These are phyloP conservation scores for Borostomias antarcticus DNA, from an alignment of 2,797 vertebrate species.

Conservation along the genomic window DNA sequence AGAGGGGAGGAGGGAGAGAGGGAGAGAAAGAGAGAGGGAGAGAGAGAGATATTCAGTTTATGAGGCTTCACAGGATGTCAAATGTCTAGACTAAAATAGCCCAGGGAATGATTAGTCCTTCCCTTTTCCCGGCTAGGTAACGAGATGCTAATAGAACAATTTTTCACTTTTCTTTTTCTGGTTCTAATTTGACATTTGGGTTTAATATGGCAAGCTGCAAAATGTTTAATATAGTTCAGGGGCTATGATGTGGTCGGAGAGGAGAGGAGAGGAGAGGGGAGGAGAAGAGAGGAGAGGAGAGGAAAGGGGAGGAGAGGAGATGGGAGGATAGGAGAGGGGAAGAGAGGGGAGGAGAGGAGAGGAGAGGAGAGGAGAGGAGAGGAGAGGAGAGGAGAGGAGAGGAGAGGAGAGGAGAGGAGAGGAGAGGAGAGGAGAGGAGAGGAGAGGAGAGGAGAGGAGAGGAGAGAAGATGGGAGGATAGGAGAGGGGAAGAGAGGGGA, in stretches of 20 bases:
- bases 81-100: conserved; percentile 65
- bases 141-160: conserved; percentile 64
- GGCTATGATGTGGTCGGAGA: conserved; percentile 19
- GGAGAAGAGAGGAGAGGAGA: too few relatives aligned
- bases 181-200: conserved; percentile 58
- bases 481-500: too few relatives aligned
- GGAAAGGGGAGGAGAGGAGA: too few relatives aligned
- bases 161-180: conserved; percentile 58
- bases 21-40: background rate
- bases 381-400: too few relatives aligned
- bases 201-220: conserved; percentile 61
- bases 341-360: too few relatives aligned
- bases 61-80: conserved; percentile 43
- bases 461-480: too few relatives aligned
- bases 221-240: conserved; percentile 57
- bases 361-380: too few relatives aligned
- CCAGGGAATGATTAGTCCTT: conserved; percentile 57
- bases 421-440: too few relatives aligned
- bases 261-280: conserved; percentile 3
- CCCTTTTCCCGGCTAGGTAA: conserved; percentile 56
- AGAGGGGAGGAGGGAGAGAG: background rate
- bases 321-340: too few relatives aligned
- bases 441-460: too few relatives aligned
- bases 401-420: too few relatives aligned
- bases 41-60: conserved; percentile 17